Percentiles rank a stretch among this genome's conserved stretches.
Conservation (phyloP, 2,113 vertebrate genomes). For the Heliornis fulica region DNA sequence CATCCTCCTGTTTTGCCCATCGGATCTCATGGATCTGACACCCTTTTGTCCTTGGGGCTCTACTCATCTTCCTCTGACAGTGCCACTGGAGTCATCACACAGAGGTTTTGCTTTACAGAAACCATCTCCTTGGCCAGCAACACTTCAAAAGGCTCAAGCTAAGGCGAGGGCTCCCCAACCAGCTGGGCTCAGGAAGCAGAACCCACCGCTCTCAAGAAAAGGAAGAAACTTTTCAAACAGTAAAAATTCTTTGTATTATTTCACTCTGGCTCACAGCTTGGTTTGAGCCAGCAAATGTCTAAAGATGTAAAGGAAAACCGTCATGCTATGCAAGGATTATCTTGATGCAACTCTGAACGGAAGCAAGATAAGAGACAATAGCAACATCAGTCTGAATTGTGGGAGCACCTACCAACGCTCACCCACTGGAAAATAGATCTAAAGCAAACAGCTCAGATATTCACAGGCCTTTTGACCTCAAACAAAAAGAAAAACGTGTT, state of each 20-base stretch:
- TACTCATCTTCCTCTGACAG: not conserved
- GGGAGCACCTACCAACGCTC: not conserved
- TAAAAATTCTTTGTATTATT: not conserved
- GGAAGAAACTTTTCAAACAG: not conserved
- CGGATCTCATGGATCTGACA: not conserved
- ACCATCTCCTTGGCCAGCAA: not conserved
- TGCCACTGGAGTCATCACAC: not conserved
- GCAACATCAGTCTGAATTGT: not conserved
- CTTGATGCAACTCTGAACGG: not conserved
- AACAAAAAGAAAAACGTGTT: not conserved
- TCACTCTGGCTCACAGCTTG: not conserved
- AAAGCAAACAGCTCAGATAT: not conserved
- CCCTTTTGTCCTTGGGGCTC: not conserved
- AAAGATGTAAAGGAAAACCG: not conserved
- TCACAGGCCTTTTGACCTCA: not conserved
- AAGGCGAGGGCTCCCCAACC: not conserved
- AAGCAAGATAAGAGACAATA: conserved; percentile 6
- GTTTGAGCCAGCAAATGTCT: not conserved
- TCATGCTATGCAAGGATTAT: not conserved
- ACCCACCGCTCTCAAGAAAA: fast-evolving
- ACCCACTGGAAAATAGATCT: not conserved
- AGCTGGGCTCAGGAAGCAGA: not conserved
- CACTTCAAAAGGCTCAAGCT: not conserved
- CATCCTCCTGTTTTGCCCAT: not conserved
- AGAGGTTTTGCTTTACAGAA: not conserved